Evolutionary conservation across 2,888 invertebrate genomes (phyloP), one percentile per base, ranked within the genome.

Genomic region (Oscheius onirici): DNA sequence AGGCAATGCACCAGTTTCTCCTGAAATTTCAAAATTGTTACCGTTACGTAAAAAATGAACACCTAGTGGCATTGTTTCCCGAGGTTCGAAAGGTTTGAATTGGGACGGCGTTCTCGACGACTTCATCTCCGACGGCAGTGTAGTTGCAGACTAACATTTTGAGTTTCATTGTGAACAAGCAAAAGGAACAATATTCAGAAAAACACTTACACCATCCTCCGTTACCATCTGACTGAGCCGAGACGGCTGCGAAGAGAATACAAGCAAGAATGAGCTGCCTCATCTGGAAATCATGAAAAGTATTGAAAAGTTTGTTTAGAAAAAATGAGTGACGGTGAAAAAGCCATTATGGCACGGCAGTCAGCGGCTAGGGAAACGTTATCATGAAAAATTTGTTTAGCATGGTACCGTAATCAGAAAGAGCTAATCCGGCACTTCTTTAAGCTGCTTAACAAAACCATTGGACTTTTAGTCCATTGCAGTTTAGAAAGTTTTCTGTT

Each of bases 1-100:
- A 71, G 40, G 77, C 74, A 49, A 79, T 73, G 57, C 79, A 79
- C 79, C 79, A 79, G 26, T 57, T 46, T 41, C 75, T 69, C 55
- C 79, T 76, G n/a, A 66, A 20, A 71, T 22, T 10, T n/a, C 1
- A 40, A 3, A 49, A 2, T 17, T 17, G 17, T 17, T 2, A 6
- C 3, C 2, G 15, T 17, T 49, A 17, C 10, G 34, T 34, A n/a
- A n/a, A n/a, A n/a, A n/a, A n/a, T n/a, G n/a, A n/a, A n/a, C 28
- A 79, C 76, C 79, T 70, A 24, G 73, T 51, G 43, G 69, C 66
- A 49, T 79, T 77, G 44, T 69, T 43, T 69, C 79, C 79, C 2
- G 79, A 77, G 1, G 79, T 65, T 17, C 74, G 60, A 65, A 75
- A 79, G 20, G 68, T 70, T 1, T n/a, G 20, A 40, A 79, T 79